A percentile compares a stretch with the other conserved stretches of the same genome.
Conservation (phyloP, 2,113 vertebrate species). For the Calonectris borealis region DNA sequence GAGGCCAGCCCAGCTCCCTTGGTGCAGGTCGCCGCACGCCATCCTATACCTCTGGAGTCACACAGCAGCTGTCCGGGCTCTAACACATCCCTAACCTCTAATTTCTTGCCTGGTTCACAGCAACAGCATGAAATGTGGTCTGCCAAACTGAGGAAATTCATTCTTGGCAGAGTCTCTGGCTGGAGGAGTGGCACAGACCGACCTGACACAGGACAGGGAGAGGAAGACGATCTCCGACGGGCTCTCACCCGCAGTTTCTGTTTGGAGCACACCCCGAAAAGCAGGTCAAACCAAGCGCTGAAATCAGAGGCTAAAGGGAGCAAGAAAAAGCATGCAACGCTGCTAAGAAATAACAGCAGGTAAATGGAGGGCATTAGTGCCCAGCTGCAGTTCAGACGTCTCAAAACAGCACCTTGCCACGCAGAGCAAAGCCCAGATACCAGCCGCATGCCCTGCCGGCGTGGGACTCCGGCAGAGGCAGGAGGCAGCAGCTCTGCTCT, state of each 20-base stretch:
- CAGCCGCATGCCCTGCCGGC: fast-evolving
- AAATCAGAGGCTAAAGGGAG: neutral
- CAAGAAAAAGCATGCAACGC: neutral
- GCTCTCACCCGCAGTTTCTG: neutral
- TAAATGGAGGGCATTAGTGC: neutral
- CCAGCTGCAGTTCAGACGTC: neutral
- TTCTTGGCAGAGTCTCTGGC: neutral
- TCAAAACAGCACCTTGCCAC: neutral
- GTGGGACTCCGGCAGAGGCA: fast-evolving
- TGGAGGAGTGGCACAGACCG: neutral
- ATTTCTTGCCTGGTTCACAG: neutral
- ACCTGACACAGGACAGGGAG: neutral
- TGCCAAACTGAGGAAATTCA: neutral
- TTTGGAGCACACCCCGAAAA: neutral
- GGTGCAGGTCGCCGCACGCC: neutral
- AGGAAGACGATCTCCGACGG: neutral
- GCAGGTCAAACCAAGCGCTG: neutral
- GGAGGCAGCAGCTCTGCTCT: neutral
- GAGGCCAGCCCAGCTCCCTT: neutral
- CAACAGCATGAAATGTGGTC: neutral
- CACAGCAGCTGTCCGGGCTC: neutral
- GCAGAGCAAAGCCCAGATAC: neutral
- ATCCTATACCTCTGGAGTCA: neutral
- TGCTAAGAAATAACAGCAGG: neutral
- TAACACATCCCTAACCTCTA: neutral